Evolutionary conservation across 2,797 vertebrate species (phyloP).

Genomic region (Pangasius krempfi): DNA sequence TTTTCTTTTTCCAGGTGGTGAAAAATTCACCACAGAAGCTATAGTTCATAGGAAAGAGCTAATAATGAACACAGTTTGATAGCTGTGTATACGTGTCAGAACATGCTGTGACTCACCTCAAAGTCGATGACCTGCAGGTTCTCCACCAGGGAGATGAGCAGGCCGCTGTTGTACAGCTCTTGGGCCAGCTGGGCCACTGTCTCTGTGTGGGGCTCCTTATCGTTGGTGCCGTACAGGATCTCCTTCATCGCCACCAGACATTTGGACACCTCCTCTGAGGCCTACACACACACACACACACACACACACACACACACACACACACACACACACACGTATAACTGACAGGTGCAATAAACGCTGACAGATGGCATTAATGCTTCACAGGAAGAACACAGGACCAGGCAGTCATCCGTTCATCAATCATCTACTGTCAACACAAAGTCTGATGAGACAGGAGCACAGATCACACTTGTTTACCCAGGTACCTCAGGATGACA

Average conservation of each 20-base stretch:
- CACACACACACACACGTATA: neutral
- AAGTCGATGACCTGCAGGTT: constrained; percentile 95
- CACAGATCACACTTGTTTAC: neutral
- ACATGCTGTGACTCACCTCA: constrained; percentile 78
- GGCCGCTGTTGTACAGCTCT: constrained; percentile 91
- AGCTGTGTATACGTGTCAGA: no score
- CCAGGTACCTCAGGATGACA: neutral
- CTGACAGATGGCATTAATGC: neutral
- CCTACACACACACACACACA: constrained; percentile 70
- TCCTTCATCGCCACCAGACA: constrained; percentile 97
- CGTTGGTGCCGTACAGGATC: constrained; percentile 91
- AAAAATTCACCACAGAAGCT: neutral
- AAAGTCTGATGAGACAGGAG: neutral
- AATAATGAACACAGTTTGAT: neutral
- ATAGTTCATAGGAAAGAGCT: neutral
- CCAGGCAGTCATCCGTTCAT: neutral
- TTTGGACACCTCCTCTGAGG: constrained; percentile 96
- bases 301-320: constrained; percentile 6
- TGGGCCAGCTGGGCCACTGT: constrained; percentile 92
- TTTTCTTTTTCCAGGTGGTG: neutral
- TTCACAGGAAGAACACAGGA: neutral
- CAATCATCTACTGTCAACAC: neutral
- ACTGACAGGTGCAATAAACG: neutral
- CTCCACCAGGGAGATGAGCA: constrained; percentile 88
- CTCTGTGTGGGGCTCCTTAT: constrained; percentile 94